Base-by-base conservation (phyloP, 2,797 vertebrate species). In the Petrocephalus schoutedeni region DNA sequence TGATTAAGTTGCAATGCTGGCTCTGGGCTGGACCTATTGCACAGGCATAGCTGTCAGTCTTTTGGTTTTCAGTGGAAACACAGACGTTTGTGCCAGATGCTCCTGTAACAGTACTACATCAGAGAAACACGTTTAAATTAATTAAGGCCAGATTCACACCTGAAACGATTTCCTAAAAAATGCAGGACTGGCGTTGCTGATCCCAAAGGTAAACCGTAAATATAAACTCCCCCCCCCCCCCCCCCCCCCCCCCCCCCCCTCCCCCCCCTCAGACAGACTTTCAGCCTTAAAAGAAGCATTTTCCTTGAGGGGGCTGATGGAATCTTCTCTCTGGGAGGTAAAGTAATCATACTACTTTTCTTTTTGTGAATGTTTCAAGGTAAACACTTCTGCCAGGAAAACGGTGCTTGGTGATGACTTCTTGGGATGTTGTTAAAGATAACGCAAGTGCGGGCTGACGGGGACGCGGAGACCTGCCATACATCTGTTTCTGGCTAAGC, bases 401-500 rank as follows among this genome's bases (percentile, higher is more conserved):
- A 59, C 19, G 10, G 10, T 0, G 7, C 57, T 36, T 1, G 16
- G 12, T 7, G 32, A 86, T 58, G 54, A 56, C 85, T 86, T 32
- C 54, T 58, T 61, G 28, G 56, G 85, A 61, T 58, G 16, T 41
- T 19, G 36, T 4, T 41, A 10, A 59, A 45, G 85, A 86, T 86
- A 59, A 86, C 5, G 85, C 23, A 41, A 86, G 57, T 1, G 3
- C 23, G 19, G 57, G n/a, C 21, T 41, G 28, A 58, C 85, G n/a
- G 16, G 10, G 36, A 59, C 3, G 3, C 10, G 19, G 54, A n/a
- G 28, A 41, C 28, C 8, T 86, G 54, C 85, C 32, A 41, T 14
- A 86, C 85, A 86, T 86, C 85, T 86, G 85, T 86, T 59, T 86
- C 57, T 61, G 16, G 12, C 28, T 61, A 61, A 49, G 54, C 54